Percentiles rank a stretch among this genome's conserved stretches.
Evolutionary conservation across 1,140 invertebrate species (phyloP).

Genomic region (Cataglyphis hispanica): DNA sequence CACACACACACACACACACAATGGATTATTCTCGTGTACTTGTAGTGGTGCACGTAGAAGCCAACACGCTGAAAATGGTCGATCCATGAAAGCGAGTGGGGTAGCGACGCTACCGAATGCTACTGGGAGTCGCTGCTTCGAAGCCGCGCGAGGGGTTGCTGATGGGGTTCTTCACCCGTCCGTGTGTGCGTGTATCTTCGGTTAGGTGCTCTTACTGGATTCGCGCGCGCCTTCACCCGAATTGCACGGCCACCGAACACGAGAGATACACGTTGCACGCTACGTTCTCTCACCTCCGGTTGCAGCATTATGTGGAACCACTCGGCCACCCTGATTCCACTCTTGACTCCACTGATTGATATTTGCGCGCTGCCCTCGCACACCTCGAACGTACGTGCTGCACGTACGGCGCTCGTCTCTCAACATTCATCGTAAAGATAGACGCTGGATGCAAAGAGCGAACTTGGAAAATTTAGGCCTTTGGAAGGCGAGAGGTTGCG

Average conservation of each 20-base stretch:
- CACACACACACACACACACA: constrained; percentile 66
- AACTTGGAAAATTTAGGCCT: constrained; percentile 58
- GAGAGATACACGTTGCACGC: constrained; percentile 61
- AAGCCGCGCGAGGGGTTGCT: constrained; percentile 51
- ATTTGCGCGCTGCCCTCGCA: constrained; percentile 71
- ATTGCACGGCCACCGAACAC: constrained; percentile 64
- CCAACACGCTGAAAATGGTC: constrained; percentile 55
- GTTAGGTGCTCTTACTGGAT: not conserved
- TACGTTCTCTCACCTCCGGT: constrained; percentile 70
- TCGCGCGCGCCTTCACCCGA: not conserved
- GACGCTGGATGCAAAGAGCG: not conserved
- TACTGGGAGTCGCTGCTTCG: constrained; percentile 50
- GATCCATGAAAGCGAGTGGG: constrained; percentile 25
- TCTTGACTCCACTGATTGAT: constrained; percentile 80
- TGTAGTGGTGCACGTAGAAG: constrained; percentile 26
- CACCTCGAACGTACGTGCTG: constrained; percentile 63
- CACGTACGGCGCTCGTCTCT: constrained; percentile 56
- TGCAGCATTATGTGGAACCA: constrained; percentile 79
- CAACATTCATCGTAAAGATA: constrained; percentile 21
- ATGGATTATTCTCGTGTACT: constrained; percentile 26
- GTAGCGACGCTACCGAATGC: constrained; percentile 37
- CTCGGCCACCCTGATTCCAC: constrained; percentile 81
- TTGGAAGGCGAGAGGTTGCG: constrained; percentile 3
- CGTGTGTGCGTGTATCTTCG: not conserved
- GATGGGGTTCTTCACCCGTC: constrained; percentile 58